These are phyloP conservation scores for Sylvicola fuscatus DNA, from an alignment of 2,888 invertebrate genomes.

Conservation along the genomic window DNA sequence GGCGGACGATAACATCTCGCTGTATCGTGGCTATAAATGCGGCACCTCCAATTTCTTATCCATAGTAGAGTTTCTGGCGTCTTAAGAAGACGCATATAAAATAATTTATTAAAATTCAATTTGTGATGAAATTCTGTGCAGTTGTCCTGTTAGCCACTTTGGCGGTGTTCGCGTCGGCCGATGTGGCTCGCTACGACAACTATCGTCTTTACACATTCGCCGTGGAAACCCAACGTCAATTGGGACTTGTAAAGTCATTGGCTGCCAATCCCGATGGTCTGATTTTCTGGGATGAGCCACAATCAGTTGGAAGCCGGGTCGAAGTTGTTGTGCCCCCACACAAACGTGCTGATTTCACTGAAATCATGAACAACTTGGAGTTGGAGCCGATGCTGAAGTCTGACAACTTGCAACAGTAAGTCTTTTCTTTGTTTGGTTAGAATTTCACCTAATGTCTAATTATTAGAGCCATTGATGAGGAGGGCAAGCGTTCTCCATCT, in stretches of 20 bases:
- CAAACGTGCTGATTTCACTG: conserved; percentile 3
- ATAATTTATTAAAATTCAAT: too few species aligned
- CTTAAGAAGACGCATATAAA: too few species aligned
- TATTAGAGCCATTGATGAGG: too few species aligned
- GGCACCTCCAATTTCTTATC: too few species aligned
- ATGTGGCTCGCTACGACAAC: conserved; percentile 18
- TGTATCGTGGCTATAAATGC: too few species aligned
- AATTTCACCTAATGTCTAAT: too few species aligned
- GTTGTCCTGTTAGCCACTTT: too few species aligned
- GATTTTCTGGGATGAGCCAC: not conserved
- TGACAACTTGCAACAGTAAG: conserved; percentile 4
- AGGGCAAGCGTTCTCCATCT: too few species aligned
- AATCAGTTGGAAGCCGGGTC: not conserved
- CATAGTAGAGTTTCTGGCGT: too few species aligned
- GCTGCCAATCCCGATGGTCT: conserved; percentile 2
- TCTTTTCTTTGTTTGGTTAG: not conserved
- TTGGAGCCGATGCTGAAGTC: conserved; percentile 2
- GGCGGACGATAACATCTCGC: too few species aligned
- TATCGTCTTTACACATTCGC: conserved; percentile 16
- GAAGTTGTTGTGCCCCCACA: conserved; percentile 5
- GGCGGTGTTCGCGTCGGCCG: conserved; percentile 9
- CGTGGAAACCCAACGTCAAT: conserved; percentile 1
- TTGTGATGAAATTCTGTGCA: too few species aligned
- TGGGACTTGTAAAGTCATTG: not conserved
- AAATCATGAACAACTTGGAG: not conserved